Conservation (phyloP, 2,113 vertebrate species). For the Azemiops feae region DNA sequence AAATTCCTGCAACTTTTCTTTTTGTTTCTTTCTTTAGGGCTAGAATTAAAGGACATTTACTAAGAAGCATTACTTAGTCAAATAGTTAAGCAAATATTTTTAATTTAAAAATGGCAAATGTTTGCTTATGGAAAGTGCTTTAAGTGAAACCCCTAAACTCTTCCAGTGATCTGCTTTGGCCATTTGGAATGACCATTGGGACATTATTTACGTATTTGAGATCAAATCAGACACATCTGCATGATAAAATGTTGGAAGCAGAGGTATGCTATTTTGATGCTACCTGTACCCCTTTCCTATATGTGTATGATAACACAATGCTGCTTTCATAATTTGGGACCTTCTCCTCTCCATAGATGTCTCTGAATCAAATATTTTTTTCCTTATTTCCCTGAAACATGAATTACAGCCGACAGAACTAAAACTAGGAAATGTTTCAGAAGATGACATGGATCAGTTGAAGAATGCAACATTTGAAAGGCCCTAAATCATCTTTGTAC, state of each 20-base stretch:
- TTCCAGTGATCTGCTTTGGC: not conserved
- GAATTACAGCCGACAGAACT: not conserved
- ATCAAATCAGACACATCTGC: not conserved
- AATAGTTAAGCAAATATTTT: not conserved
- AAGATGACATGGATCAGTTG: not conserved
- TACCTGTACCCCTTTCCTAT: not conserved
- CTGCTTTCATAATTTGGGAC: not conserved
- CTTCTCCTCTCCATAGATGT: not conserved
- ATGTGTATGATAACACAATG: not conserved
- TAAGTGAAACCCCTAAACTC: not conserved
- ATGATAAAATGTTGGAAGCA: not conserved
- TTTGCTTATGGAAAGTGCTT: not conserved
- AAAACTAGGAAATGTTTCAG: not conserved
- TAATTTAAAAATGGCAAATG: not conserved
- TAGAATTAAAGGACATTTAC: not conserved
- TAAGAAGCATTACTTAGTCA: not conserved
- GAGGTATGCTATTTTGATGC: not conserved
- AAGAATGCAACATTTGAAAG: not conserved
- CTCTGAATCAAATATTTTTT: not conserved
- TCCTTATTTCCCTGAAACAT: not conserved
- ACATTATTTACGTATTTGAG: not conserved
- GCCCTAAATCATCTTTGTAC: not conserved
- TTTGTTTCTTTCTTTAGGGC: not conserved
- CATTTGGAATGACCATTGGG: not conserved
- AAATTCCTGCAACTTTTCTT: not conserved